Percentiles rank a stretch among this genome's conserved stretches.
Conservation (phyloP, 1,140 invertebrate species). For the Brachionus manjavacas region DNA sequence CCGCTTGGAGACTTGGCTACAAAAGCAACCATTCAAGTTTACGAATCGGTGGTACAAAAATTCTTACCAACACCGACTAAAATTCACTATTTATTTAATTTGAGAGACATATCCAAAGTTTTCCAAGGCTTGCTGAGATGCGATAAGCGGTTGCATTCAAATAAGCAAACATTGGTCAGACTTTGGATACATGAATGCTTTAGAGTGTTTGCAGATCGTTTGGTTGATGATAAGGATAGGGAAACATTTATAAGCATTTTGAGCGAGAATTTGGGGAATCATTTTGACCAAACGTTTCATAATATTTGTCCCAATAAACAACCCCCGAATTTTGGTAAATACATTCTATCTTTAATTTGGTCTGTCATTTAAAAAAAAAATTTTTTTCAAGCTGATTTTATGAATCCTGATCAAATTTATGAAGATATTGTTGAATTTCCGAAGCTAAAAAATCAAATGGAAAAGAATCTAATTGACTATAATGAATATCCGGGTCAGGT, state of each 20-base stretch:
- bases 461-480: slow-evolving; percentile 70
- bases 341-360: slow-evolving; percentile 46
- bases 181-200: slow-evolving; percentile 79
- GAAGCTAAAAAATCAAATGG: slow-evolving; percentile 64
- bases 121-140: slow-evolving; percentile 70
- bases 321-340: slow-evolving; percentile 68
- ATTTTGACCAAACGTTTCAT: slow-evolving; percentile 73
- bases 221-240: slow-evolving; percentile 72
- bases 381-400: slow-evolving; percentile 63
- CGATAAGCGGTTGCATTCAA: slow-evolving; percentile 70
- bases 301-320: slow-evolving; percentile 71
- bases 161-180: slow-evolving; percentile 65
- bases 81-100: slow-evolving; percentile 80
- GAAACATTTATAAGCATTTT: slow-evolving; percentile 70
- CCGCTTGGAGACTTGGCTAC: slow-evolving; percentile 62
- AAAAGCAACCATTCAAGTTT: slow-evolving; percentile 69
- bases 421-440: slow-evolving; percentile 68
- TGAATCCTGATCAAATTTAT: slow-evolving; percentile 69
- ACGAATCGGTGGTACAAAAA: slow-evolving; percentile 65
- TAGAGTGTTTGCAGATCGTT: slow-evolving; percentile 73
- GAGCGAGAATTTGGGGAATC: slow-evolving; percentile 66
- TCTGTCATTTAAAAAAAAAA: background rate
- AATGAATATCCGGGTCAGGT: slow-evolving; percentile 70
- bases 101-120: slow-evolving; percentile 75
- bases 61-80: slow-evolving; percentile 78